Conservation (phyloP, 2,888 invertebrate genomes). For the Panorpa germanica region DNA sequence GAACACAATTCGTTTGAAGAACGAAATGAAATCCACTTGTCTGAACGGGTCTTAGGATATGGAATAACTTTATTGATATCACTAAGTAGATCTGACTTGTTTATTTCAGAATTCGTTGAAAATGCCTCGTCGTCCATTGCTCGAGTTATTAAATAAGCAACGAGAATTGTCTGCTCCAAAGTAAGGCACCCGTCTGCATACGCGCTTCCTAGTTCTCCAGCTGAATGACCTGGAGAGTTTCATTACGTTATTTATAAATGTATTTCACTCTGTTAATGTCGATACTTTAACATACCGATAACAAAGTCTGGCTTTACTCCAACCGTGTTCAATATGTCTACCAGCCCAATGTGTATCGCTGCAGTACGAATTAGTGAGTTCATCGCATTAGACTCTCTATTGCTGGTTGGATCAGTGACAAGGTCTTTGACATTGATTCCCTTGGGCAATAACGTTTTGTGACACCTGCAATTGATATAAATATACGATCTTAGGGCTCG, state of each 20-base stretch:
- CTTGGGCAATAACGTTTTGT: conserved; percentile 37
- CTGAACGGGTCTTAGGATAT: conserved; percentile 42
- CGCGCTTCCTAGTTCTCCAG: conserved; percentile 78
- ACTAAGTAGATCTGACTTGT: conserved; percentile 37
- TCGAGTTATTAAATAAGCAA: conserved; percentile 55
- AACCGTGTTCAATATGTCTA: conserved; percentile 29
- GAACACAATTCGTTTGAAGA: conserved; percentile 52
- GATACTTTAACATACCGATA: too few relatives aligned
- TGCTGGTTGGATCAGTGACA: conserved; percentile 37
- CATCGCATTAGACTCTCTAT: conserved; percentile 43
- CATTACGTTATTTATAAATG: too few relatives aligned
- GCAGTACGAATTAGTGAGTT: conserved; percentile 58
- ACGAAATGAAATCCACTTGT: conserved; percentile 74
- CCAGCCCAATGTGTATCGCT: conserved; percentile 40
- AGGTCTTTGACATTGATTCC: conserved; percentile 44
- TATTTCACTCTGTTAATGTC: too few relatives aligned
- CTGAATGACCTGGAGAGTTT: too few relatives aligned
- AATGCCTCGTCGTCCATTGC: conserved; percentile 66
- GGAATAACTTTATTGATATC: conserved; percentile 44
- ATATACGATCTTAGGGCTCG: too few relatives aligned
- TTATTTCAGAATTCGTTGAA: too few relatives aligned
- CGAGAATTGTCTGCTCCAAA: conserved; percentile 57
- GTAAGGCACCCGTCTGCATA: conserved; percentile 80
- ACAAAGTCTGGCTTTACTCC: conserved; percentile 29
- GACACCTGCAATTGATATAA: too few relatives aligned